Percentiles rank a stretch among this genome's conserved stretches.
phyloP scores from a whole-genome alignment of 2,797 vertebrate species.

The Synanceia verrucosa region DNA sequence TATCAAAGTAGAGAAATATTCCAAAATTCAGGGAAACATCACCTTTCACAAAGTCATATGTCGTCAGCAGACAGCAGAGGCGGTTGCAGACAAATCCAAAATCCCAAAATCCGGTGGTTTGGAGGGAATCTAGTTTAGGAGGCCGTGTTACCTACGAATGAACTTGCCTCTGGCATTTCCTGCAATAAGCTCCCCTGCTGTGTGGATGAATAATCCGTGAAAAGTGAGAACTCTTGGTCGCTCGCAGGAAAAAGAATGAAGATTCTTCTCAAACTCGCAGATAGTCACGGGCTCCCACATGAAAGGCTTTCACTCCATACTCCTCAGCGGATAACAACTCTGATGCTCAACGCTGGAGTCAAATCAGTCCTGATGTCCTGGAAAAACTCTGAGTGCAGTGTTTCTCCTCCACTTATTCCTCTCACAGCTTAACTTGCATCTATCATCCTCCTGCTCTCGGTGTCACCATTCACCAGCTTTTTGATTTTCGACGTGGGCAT shows the following conservation, averaged over 20 bases:
- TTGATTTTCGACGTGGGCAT: conserved; percentile 72
- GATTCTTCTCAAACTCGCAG: conserved; percentile 44
- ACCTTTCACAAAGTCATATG: conserved; percentile 69
- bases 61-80: conserved; percentile 63
- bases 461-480: conserved; percentile 47
- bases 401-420: conserved; percentile 18
- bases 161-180: conserved; percentile 65
- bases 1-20: conserved; percentile 24
- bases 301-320: conserved; percentile 52
- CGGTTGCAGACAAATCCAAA: conserved; percentile 60
- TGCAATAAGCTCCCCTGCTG: conserved; percentile 43
- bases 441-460: conserved; percentile 47
- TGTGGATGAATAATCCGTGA: conserved; percentile 65
- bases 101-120: conserved; percentile 47
- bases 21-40: conserved; percentile 51
- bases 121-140: conserved; percentile 61
- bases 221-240: conserved; percentile 38
- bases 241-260: conserved; percentile 12
- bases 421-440: conserved; percentile 65
- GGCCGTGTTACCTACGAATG: conserved; percentile 56
- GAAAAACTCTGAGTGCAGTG: conserved; percentile 24
- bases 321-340: conserved; percentile 51
- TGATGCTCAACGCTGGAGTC: conserved; percentile 20
- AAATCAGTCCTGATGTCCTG: conserved; percentile 50
- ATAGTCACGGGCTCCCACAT: conserved; percentile 40